Conservation (phyloP, 1,140 invertebrate genomes). For the Drosophila kepulauana region DNA sequence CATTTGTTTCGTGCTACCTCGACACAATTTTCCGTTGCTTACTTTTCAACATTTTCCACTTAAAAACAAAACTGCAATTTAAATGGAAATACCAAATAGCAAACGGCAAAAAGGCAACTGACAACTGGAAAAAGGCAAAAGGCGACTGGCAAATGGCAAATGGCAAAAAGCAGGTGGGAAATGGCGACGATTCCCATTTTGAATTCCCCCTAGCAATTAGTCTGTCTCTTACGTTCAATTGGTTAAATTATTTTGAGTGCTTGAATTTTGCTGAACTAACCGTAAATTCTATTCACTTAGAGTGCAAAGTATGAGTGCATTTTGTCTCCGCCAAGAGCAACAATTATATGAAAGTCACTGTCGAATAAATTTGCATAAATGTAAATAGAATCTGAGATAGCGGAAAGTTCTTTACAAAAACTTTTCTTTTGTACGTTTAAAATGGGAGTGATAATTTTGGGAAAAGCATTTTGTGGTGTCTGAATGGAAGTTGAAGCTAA, state of each 20-base stretch:
- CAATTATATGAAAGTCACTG: conserved; percentile 58
- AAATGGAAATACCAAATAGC: conserved; percentile 41
- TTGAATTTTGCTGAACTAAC: conserved; percentile 51
- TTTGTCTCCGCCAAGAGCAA: conserved; percentile 11
- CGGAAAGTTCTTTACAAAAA: neutral
- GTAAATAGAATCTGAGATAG: conserved; percentile 20
- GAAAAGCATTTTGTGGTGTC: conserved; percentile 2
- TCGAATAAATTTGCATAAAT: conserved; percentile 63
- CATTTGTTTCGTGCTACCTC: conserved; percentile 1
- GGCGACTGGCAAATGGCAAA: conserved; percentile 16
- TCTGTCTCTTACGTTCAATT: conserved; percentile 69
- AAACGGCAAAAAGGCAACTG: conserved; percentile 29
- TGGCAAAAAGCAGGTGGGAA: conserved; percentile 21
- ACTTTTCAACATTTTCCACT: conserved; percentile 30
- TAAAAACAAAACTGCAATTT: conserved; percentile 26
- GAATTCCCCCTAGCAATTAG: conserved; percentile 70
- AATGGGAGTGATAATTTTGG: conserved; percentile 1
- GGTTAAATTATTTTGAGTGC: conserved; percentile 62
- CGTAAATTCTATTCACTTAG: conserved; percentile 26
- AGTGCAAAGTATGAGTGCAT: conserved; percentile 18
- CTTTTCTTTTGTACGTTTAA: conserved; percentile 14
- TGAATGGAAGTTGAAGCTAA: conserved; percentile 1
- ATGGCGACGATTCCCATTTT: conserved; percentile 34
- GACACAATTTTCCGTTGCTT: conserved; percentile 28
- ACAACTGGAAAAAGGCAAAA: conserved; percentile 5